Evolutionary conservation across 1,140 invertebrate genomes (phyloP).

Genomic region (Heliconius congener): DNA sequence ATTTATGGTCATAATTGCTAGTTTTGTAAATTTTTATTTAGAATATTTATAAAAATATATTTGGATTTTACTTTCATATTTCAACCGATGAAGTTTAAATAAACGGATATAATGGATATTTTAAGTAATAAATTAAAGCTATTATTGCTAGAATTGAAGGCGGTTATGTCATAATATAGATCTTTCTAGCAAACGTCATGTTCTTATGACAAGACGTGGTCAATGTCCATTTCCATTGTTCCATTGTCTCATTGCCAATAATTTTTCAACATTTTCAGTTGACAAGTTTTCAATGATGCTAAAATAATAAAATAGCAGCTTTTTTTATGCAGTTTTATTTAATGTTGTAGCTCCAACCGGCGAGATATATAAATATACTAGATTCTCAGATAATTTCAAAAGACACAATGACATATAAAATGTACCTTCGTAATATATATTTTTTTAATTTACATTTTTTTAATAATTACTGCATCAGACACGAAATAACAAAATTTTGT

Average conservation of each 20-base stretch:
- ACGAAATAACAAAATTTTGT: background rate
- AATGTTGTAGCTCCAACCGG: background rate
- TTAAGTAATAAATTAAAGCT: background rate
- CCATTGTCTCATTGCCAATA: constrained; percentile 12
- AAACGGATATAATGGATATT: background rate
- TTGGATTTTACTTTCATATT: background rate
- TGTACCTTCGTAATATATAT: background rate
- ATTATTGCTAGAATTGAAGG: background rate
- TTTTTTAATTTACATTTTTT: background rate
- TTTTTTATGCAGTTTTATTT: background rate
- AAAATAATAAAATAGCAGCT: background rate
- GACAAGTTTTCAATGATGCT: constrained; percentile 8
- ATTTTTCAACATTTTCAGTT: constrained; percentile 1
- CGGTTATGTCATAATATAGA: background rate
- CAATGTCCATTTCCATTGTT: background rate
- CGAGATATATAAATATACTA: too few relatives aligned
- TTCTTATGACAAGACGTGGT: background rate
- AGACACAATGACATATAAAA: background rate
- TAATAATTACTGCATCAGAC: background rate
- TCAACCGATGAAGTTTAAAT: background rate
- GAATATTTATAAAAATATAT: background rate
- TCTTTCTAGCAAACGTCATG: constrained; percentile 17
- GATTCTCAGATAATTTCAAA: background rate
- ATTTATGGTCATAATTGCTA: constrained; percentile 10
- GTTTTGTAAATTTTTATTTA: background rate